Base-by-base conservation (phyloP, 2,888 invertebrate genomes). In the Drosophila phalerata region DNA sequence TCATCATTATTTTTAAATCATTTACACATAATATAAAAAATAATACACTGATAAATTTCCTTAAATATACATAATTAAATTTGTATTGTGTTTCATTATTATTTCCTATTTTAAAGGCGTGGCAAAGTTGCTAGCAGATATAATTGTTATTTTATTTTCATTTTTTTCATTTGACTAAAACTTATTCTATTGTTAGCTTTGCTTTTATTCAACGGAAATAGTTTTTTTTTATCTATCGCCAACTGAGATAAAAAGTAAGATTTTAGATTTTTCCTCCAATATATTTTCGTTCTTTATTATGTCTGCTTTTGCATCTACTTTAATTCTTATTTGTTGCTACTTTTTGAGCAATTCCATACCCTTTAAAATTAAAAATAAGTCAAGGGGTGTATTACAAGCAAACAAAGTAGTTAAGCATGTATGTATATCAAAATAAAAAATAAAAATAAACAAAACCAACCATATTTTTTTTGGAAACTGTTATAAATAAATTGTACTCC, bases 141-240 rank as follows among this genome's bases (percentile, higher is more conserved):
- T 30, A 42, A 48, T 70, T 66, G 51, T 48, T 30, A n/a, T 5
- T 64, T 40, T 32, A n/a, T 58, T 68, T 63, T 51, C 25, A 28
- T 30, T 64, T 25, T 52, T n/a, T 62, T 64, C 48, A 67, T 73
- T 61, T 32, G 60, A 52, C 77, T 71, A 22, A 3, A 4, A 22
- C 17, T 6, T 25, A 8, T 43, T 43, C 56, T 48, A 68, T 81
- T 81, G 82, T 73, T 76, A 51, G 64, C 61, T 53, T 68, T 37
- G 67, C 43, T 71, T 72, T 64, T 60, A 60, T 70, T 55, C 63
- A 67, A 70, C 82, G 82, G 81, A 82, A 86, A 83, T 74, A 77
- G 81, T 83, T 86, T 82, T 82, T 82, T 81, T 10, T 2, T 30
- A 84, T 86, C 84, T 77, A 47, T 48, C 42, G 49, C 49, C 45